Percentiles rank a stretch among this genome's conserved stretches.
Conservation (phyloP, 2,888 invertebrate species). For the Ephialtes manifestator region DNA sequence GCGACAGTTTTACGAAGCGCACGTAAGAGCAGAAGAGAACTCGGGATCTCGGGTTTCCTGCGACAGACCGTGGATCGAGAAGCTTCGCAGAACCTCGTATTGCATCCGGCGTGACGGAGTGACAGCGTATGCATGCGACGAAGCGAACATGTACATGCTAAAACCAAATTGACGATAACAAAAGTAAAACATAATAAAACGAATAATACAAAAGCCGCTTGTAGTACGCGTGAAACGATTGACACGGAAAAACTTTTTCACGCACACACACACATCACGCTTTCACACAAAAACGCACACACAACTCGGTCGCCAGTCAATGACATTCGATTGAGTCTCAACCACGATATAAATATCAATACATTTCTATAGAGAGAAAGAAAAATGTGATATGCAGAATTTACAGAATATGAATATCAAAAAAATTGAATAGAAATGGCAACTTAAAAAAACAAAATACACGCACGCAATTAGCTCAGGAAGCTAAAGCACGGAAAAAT, state of each 20-base stretch:
- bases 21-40: conserved; percentile 71
- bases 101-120: conserved; percentile 76
- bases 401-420: neutral
- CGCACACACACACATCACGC: neutral
- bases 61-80: conserved; percentile 59
- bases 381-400: neutral
- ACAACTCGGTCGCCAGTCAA: conserved; percentile 15
- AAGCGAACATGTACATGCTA: conserved; percentile 81
- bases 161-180: conserved; percentile 78
- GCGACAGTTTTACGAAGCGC: conserved; percentile 79
- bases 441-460: neutral
- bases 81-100: conserved; percentile 78
- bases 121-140: conserved; percentile 79
- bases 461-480: neutral
- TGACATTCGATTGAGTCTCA: conserved; percentile 43
- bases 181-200: conserved; percentile 66
- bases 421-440: neutral
- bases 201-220: conserved; percentile 29
- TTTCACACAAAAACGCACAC: conserved; percentile 7
- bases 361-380: neutral
- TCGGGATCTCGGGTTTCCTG: conserved; percentile 62
- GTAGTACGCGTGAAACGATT: neutral
- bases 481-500: neutral
- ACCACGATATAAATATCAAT: conserved; percentile 31
- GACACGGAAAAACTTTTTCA: neutral